phyloP scores from a whole-genome alignment of 2,797 vertebrate genomes.

The Coreius guichenoti region DNA sequence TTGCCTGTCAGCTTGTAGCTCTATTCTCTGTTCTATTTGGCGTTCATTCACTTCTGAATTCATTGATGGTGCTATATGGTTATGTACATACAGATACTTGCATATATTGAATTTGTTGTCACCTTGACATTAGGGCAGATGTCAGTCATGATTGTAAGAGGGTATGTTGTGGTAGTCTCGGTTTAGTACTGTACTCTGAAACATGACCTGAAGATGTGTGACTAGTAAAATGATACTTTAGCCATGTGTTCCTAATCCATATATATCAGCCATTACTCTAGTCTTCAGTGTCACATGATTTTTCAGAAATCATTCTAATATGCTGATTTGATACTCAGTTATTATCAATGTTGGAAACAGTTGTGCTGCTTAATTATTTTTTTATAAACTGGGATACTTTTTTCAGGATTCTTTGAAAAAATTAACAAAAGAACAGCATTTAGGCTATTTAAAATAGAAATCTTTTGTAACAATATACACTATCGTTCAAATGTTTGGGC shows the following conservation, averaged over 20 bases:
- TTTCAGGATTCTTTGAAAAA: too few species aligned
- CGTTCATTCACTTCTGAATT: neutral
- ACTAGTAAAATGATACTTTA: constrained; percentile 36
- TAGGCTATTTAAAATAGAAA: too few species aligned
- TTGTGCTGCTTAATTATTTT: too few species aligned
- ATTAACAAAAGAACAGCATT: too few species aligned
- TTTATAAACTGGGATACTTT: too few species aligned
- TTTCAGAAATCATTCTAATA: too few species aligned
- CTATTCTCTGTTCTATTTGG: neutral
- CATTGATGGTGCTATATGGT: neutral
- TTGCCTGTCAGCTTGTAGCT: neutral
- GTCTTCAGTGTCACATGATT: too few species aligned
- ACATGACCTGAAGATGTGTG: constrained; percentile 18
- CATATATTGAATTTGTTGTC: neutral
- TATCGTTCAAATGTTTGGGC: too few species aligned
- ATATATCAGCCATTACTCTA: too few species aligned
- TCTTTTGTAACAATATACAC: too few species aligned
- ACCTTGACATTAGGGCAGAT: neutral
- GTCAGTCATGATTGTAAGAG: neutral
- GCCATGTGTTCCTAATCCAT: neutral
- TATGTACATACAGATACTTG: neutral
- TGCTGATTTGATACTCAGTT: too few species aligned
- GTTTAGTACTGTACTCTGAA: constrained; percentile 13
- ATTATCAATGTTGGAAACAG: too few species aligned
- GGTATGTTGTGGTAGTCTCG: neutral